Evolutionary conservation across 2,888 invertebrate genomes (phyloP).

Genomic region (Apeira syringaria): DNA sequence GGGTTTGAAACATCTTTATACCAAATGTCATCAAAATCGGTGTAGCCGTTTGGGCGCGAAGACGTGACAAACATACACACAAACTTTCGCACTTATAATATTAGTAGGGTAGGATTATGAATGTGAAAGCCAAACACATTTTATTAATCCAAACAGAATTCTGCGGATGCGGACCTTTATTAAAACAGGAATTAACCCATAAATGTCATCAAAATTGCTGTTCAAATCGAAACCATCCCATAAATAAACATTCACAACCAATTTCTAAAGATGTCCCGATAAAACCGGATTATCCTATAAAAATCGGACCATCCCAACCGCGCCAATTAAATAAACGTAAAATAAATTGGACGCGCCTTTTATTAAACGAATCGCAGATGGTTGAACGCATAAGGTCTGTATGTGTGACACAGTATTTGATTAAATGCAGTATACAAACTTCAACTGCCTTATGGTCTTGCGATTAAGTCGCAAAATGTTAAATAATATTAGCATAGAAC

Average conservation of each 20-base stretch:
- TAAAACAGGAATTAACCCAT: neutral
- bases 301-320: slow-evolving; percentile 17
- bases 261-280: slow-evolving; percentile 16
- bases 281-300: slow-evolving; percentile 19
- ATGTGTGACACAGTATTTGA: neutral
- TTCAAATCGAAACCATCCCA: slow-evolving; percentile 3
- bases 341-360: slow-evolving; percentile 19
- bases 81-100: too few species aligned
- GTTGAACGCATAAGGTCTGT: slow-evolving; percentile 3
- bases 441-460: too few species aligned
- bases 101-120: too few species aligned
- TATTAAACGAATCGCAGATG: slow-evolving; percentile 19
- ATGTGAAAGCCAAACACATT: too few species aligned
- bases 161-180: too few species aligned
- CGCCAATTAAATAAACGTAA: slow-evolving; percentile 23
- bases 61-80: too few species aligned
- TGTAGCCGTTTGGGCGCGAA: too few species aligned
- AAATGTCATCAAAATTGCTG: slow-evolving; percentile 4
- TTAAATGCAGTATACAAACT: neutral
- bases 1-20: too few species aligned
- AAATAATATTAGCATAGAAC: too few species aligned
- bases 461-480: too few species aligned
- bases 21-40: too few species aligned
- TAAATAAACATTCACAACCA: slow-evolving; percentile 19
- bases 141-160: too few species aligned